A percentile compares a stretch with the other conserved stretches of the same genome.
phyloP scores from a whole-genome alignment of 30 jellyfish, hydroid and myxozoan genomes.

The Sanderia malayensis region DNA sequence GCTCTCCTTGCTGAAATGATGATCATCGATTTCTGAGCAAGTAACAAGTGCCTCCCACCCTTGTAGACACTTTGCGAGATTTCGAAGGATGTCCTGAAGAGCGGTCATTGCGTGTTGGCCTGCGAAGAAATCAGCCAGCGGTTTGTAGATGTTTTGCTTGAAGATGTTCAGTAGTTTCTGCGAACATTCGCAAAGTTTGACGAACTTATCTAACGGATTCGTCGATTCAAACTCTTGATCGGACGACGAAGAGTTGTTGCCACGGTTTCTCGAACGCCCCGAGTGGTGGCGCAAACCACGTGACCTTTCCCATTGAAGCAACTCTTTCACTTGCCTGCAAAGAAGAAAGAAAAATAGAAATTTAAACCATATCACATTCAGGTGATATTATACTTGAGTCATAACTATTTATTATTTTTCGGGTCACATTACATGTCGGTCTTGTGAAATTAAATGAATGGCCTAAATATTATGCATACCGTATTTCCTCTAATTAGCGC shows the following conservation, averaged over 20 bases:
- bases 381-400: no score
- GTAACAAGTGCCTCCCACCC: slow-evolving; percentile 78
- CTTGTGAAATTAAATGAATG: no score
- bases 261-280: slow-evolving; percentile 44
- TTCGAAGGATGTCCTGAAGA: slow-evolving; percentile 49
- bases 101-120: slow-evolving; percentile 28
- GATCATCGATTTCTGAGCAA: slow-evolving; percentile 53
- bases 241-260: slow-evolving; percentile 57
- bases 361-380: no score
- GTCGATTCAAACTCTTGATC: slow-evolving; percentile 32
- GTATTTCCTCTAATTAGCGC: no score
- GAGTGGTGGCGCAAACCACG: slow-evolving; percentile 69
- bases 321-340: slow-evolving; percentile 51
- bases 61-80: slow-evolving; percentile 57
- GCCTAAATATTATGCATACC: no score
- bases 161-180: slow-evolving; percentile 52
- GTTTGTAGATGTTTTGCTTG: slow-evolving; percentile 70
- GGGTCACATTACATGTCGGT: no score
- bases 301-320: slow-evolving; percentile 60
- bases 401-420: no score
- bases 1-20: slow-evolving; percentile 65
- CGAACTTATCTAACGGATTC: slow-evolving; percentile 84
- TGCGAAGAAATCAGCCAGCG: slow-evolving; percentile 76
- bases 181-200: slow-evolving; percentile 67
- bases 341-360: no score